A percentile compares a stretch with the other conserved stretches of the same genome.
Evolutionary conservation across 2,113 vertebrate species (phyloP).

Genomic region (Pangasianodon gigas): DNA sequence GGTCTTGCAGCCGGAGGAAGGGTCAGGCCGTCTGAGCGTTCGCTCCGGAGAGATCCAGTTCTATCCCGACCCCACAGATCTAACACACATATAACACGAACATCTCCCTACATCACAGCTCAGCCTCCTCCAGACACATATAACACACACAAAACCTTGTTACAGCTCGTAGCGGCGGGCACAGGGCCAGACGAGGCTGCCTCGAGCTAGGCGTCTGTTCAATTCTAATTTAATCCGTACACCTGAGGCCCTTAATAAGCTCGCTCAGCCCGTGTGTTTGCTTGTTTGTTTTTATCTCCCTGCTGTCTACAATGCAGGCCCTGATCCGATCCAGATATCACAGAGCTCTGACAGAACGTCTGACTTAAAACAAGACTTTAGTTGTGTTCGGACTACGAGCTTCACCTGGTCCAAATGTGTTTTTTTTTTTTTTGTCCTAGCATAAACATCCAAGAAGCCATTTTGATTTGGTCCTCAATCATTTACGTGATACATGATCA

Average conservation of each 20-base stretch:
- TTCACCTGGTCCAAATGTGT: not conserved
- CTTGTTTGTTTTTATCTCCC: conserved; percentile 34
- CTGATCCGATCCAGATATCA: not conserved
- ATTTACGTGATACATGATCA: not conserved
- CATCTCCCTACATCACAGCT: conserved; percentile 36
- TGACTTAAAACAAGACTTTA: not conserved
- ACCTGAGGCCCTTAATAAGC: conserved; percentile 47
- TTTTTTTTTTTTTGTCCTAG: no score
- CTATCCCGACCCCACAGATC: conserved; percentile 37
- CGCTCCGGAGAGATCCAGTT: not conserved
- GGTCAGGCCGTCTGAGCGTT: conserved; percentile 42
- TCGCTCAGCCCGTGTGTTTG: conserved; percentile 18
- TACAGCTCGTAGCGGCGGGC: conserved; percentile 44
- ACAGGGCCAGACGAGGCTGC: conserved; percentile 37
- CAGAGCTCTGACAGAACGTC: not conserved
- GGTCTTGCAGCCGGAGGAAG: conserved; percentile 41
- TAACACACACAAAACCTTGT: conserved; percentile 54
- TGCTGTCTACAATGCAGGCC: not conserved
- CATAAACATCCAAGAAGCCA: not conserved
- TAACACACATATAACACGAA: conserved; percentile 44
- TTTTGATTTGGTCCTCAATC: not conserved
- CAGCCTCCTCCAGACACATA: conserved; percentile 37
- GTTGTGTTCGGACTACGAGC: not conserved
- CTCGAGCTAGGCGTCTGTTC: conserved; percentile 41
- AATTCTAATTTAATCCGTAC: conserved; percentile 49